These are phyloP conservation scores for Campylorhamphus procurvoides DNA, from an alignment of 2,113 vertebrate species.

Conservation along the genomic window DNA sequence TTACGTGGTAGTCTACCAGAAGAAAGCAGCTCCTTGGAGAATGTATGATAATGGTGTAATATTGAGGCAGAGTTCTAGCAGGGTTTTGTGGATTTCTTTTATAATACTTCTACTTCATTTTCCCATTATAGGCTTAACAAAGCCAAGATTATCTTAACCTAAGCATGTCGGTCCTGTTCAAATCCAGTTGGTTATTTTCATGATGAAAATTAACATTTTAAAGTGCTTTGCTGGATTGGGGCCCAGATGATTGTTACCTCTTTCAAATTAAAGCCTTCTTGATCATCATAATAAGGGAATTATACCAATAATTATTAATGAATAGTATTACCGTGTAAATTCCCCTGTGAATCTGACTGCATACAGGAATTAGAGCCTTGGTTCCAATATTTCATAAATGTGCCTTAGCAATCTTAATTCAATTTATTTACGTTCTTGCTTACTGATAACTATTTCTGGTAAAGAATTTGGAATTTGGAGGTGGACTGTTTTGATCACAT, in stretches of 20 bases:
- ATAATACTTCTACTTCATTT: slow-evolving; percentile 4
- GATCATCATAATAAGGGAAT: slow-evolving; percentile 16
- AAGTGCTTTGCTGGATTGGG: slow-evolving; percentile 13
- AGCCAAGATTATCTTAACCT: slow-evolving; percentile 9
- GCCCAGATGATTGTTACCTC: not conserved
- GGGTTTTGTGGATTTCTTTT: slow-evolving; percentile 10
- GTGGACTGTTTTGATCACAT: not conserved
- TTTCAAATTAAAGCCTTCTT: slow-evolving; percentile 45
- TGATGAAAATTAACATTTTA: slow-evolving; percentile 36
- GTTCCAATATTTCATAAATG: not conserved
- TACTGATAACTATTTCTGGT: not conserved
- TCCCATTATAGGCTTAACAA: not conserved
- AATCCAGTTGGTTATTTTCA: slow-evolving; percentile 34
- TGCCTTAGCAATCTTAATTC: not conserved
- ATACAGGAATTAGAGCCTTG: not conserved
- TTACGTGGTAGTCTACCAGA: not conserved
- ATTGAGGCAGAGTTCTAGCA: slow-evolving; percentile 4
- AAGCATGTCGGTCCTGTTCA: not conserved
- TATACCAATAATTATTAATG: slow-evolving; percentile 46
- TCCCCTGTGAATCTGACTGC: not conserved
- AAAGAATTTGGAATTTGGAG: not conserved
- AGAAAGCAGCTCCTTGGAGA: not conserved
- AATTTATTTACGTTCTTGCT: not conserved
- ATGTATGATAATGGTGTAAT: not conserved
- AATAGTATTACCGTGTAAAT: not conserved